Conservation (phyloP, 1,140 invertebrate species). For the Archivesica marissinica region DNA sequence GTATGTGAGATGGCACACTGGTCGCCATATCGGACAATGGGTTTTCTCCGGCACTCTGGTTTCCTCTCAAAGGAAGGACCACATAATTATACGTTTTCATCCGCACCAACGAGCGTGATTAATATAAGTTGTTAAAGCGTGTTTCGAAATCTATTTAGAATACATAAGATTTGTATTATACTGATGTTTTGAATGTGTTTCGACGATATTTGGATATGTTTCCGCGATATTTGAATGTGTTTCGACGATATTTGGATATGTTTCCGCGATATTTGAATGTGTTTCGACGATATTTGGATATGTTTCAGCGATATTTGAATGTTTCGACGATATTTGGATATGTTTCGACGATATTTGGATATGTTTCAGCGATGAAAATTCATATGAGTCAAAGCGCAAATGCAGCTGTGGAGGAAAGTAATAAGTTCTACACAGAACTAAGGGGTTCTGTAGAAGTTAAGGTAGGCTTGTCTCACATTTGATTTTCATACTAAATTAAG, state of each 20-base stretch:
- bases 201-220: no score
- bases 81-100: no score
- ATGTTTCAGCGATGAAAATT: constrained; percentile 28
- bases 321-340: background rate
- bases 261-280: background rate
- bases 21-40: no score
- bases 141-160: no score
- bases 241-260: background rate
- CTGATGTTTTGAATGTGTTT: no score
- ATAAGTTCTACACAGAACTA: background rate
- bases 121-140: no score
- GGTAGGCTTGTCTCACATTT: background rate
- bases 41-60: no score
- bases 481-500: background rate
- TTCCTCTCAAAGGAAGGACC: no score
- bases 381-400: constrained; percentile 20
- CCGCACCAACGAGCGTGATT: no score
- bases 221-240: background rate
- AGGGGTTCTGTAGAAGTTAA: background rate
- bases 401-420: background rate
- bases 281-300: background rate
- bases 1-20: no score
- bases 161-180: no score
- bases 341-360: background rate
- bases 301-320: background rate